Base-by-base conservation (phyloP, 2,797 vertebrate genomes). In the Heterohyrax brucei region DNA sequence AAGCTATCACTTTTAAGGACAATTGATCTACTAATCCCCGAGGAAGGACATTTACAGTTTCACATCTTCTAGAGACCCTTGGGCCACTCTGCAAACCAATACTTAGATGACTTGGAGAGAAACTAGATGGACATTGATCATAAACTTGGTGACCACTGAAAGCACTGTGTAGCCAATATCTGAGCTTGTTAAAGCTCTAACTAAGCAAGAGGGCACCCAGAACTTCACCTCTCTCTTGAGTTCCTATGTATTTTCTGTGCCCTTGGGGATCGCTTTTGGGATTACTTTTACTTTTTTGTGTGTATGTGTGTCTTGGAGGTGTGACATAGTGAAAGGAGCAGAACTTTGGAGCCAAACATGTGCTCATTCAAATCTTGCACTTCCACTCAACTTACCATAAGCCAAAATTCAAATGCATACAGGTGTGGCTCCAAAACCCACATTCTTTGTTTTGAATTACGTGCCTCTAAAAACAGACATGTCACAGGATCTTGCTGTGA, bases 11-110 rank as follows among this genome's bases (percentile, higher is more conserved):
- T 81, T 85, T 88, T 90, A 96, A 87, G 61, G n/a, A 68, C 59
- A 81, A 91, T 86, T 85, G 64, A 89, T 91, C 77, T 48, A 76
- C 21, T 91, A 90, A 93, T 78, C 79, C 59, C 26, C 22, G 73
- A 85, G 48, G 39, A 93, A 79, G 3, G 68, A 2, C 18, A 56
- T 33, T 76, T 46, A 94, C 68, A 91, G 91, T 89, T 85, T 93
- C 88, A 72, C 16, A 76, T 46, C 59, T 56, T 89, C 80, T 30
- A 61, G n/a, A 89, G 76, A 87, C 18, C 39, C 66, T 86, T 66
- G 76, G 91, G 21, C 21, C 14, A 61, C 46, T 93, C 78, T 94
- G 44, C 33, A 82, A 89, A 89, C 70, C 46, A 89, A 24, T 76
- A 33, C 39, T 30, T 77, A 12, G 19, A 80, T 61, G 22, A 1